Conservation (phyloP, 2,888 invertebrate species). For the Nemoura dubitans region DNA sequence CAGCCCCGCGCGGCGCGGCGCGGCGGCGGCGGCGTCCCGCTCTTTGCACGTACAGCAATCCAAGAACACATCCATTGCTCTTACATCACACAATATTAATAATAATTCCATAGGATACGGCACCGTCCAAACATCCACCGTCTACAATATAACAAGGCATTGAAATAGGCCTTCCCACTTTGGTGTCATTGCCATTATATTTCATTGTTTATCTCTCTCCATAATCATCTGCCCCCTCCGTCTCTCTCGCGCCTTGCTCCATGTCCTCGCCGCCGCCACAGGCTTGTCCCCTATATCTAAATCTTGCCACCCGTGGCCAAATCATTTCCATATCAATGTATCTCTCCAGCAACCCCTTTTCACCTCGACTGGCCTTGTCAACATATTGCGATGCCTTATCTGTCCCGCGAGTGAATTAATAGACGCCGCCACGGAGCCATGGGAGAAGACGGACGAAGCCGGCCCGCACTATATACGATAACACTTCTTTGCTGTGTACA, state of each 20-base stretch:
- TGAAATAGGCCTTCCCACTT: constrained; percentile 23
- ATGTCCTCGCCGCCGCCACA: neutral
- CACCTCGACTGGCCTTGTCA: constrained; percentile 34
- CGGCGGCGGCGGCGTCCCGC: neutral
- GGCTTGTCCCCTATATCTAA: neutral
- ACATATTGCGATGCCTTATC: constrained; percentile 40
- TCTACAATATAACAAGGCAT: neutral
- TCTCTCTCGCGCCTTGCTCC: constrained; percentile 21
- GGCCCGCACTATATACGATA: too few relatives aligned
- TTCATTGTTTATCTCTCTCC: constrained; percentile 26
- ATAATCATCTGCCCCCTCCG: constrained; percentile 20
- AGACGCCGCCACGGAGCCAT: neutral
- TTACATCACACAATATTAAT: constrained; percentile 27
- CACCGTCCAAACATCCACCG: neutral
- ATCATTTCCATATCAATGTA: constrained; percentile 40
- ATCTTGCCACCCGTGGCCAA: constrained; percentile 29
- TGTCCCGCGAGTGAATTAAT: constrained; percentile 23
- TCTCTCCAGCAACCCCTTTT: constrained; percentile 39
- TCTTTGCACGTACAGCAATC: constrained; percentile 1
- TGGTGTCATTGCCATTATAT: constrained; percentile 34
- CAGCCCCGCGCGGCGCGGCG: neutral
- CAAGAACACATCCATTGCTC: constrained; percentile 12
- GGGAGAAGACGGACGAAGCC: too few relatives aligned
- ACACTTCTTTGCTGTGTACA: too few relatives aligned
- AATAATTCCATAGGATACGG: constrained; percentile 22